Percentiles rank a stretch among this genome's conserved stretches.
phyloP scores from a whole-genome alignment of 1,140 invertebrate species.

The Globodera rostochiensis region DNA sequence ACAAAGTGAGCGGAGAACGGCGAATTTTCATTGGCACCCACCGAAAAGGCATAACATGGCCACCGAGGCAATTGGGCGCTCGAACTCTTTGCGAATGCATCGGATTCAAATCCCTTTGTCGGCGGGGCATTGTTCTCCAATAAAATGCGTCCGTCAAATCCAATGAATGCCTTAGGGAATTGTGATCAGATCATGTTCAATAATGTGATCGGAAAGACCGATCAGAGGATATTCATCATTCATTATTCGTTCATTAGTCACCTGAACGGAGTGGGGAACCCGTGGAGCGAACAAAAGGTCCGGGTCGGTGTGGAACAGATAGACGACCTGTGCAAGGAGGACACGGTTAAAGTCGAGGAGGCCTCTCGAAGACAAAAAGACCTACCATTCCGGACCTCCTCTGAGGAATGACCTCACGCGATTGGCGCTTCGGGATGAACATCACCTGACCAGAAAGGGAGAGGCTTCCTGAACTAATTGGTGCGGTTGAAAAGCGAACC shows the following conservation, averaged over 20 bases:
- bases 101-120: slow-evolving; percentile 32
- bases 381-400: slow-evolving; percentile 45
- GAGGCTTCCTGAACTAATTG: not conserved
- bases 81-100: slow-evolving; percentile 32
- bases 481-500: slow-evolving; percentile 35
- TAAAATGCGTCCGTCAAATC: slow-evolving; percentile 56
- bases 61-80: slow-evolving; percentile 42
- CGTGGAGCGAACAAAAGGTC: slow-evolving; percentile 33
- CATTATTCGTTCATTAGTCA: not conserved
- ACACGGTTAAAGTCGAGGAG: not conserved
- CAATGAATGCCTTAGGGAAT: slow-evolving; percentile 57
- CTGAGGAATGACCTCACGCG: slow-evolving; percentile 37
- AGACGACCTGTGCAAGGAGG: slow-evolving; percentile 18
- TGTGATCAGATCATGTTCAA: not conserved
- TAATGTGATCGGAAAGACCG: slow-evolving; percentile 6
- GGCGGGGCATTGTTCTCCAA: slow-evolving; percentile 50
- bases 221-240: not conserved
- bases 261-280: slow-evolving; percentile 34
- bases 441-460: slow-evolving; percentile 28
- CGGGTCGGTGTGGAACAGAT: slow-evolving; percentile 45
- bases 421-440: slow-evolving; percentile 47
- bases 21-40: not conserved
- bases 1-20: too few species aligned
- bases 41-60: slow-evolving; percentile 40
- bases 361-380: not conserved